phyloP scores from a whole-genome alignment of 2,113 vertebrate species.

The Oreochromis aureus region DNA sequence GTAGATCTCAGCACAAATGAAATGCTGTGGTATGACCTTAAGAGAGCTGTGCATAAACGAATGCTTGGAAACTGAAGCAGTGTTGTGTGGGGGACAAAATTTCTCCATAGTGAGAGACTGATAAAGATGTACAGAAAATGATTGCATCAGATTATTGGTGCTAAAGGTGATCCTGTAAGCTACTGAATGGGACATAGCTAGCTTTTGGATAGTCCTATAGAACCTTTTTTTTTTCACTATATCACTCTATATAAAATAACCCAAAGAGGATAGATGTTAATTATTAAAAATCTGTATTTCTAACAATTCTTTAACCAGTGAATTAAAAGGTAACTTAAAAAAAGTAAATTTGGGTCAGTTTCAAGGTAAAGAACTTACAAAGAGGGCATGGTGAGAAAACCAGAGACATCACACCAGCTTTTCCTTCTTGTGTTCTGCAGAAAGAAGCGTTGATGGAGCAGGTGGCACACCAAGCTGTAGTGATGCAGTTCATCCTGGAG shows the following conservation, averaged over 20 bases:
- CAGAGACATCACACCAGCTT: neutral
- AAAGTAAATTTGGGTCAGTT: neutral
- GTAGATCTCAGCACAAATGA: neutral
- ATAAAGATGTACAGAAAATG: neutral
- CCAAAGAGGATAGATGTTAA: neutral
- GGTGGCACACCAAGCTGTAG: conserved; percentile 95
- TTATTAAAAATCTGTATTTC: neutral
- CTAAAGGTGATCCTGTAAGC: neutral
- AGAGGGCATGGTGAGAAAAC: neutral
- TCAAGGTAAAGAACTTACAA: neutral
- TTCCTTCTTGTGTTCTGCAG: conserved; percentile 52
- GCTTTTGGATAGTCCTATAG: neutral
- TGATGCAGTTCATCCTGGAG: conserved; percentile 97
- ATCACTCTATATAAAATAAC: neutral
- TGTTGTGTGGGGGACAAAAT: neutral
- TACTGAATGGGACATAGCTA: neutral
- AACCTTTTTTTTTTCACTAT: neutral
- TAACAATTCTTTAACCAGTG: neutral
- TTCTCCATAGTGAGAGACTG: neutral
- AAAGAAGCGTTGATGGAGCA: conserved; percentile 96
- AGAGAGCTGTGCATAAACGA: neutral
- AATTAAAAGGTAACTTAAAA: neutral
- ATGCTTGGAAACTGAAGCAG: neutral
- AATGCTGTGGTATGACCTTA: neutral
- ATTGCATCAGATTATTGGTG: neutral